Conservation (phyloP, 2,888 invertebrate species). For the Drosophila bunnanda region DNA sequence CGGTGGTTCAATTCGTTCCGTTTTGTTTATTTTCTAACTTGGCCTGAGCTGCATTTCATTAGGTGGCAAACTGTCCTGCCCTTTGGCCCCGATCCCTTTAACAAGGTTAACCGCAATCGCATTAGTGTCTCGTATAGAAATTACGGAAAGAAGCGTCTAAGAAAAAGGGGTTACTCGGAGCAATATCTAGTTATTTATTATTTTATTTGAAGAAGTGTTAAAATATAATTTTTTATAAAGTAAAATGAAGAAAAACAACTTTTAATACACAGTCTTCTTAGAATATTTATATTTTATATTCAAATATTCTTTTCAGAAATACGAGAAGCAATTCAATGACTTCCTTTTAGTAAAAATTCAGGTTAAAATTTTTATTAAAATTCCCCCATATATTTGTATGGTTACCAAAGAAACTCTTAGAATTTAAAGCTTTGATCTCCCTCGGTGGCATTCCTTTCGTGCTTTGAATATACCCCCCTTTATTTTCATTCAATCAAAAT, state of each 20-base stretch:
- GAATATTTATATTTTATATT: too few species aligned
- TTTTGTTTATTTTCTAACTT: slow-evolving; percentile 39
- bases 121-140: slow-evolving; percentile 2
- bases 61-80: slow-evolving; percentile 9
- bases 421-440: slow-evolving; percentile 8
- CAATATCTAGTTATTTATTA: neutral
- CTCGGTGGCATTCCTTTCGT: neutral
- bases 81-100: slow-evolving; percentile 10
- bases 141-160: neutral
- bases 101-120: slow-evolving; percentile 25
- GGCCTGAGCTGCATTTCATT: slow-evolving; percentile 35
- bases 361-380: slow-evolving; percentile 3
- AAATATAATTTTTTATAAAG: neutral
- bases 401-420: neutral
- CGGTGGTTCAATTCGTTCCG: slow-evolving; percentile 36
- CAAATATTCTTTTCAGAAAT: too few species aligned
- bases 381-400: neutral
- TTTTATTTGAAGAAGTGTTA: neutral
- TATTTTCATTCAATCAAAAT: slow-evolving; percentile 11
- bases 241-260: too few species aligned
- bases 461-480: neutral
- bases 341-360: neutral
- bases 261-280: too few species aligned
- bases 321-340: too few species aligned
- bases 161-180: neutral